Evolutionary conservation across 92 coral and sea anemone species (phyloP).

Genomic region (Epizoanthus rinbou): DNA sequence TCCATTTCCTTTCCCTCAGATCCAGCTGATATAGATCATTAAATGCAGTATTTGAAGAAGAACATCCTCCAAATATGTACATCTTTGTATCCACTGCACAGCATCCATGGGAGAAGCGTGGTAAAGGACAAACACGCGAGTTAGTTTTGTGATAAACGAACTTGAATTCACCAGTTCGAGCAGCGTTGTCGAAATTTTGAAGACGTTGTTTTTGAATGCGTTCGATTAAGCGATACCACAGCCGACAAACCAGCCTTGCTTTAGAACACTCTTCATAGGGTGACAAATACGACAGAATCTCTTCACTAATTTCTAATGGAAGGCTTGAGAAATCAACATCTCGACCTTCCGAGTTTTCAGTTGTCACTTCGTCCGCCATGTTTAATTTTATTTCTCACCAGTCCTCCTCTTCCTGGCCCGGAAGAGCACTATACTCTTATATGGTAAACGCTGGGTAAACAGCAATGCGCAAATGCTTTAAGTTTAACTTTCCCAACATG

Average conservation of each 20-base stretch:
- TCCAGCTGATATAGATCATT: constrained; percentile 84
- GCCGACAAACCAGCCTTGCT: constrained; percentile 85
- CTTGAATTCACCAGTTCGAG: constrained; percentile 68
- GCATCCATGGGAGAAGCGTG: constrained; percentile 91
- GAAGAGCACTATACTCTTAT: neutral
- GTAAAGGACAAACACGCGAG: constrained; percentile 72
- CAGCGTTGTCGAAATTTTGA: constrained; percentile 74
- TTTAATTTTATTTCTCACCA: constrained; percentile 17
- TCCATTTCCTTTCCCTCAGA: constrained; percentile 80
- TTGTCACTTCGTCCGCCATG: constrained; percentile 64
- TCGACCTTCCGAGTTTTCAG: neutral
- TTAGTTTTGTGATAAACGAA: constrained; percentile 58
- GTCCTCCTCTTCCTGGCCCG: neutral
- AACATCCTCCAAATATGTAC: constrained; percentile 95
- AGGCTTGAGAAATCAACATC: constrained; percentile 59
- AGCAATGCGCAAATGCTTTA: no score
- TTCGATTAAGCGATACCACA: constrained; percentile 80
- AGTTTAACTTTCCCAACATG: no score
- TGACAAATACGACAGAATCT: constrained; percentile 80
- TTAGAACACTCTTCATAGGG: constrained; percentile 74
- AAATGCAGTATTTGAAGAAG: constrained; percentile 93
- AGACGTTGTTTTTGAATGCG: constrained; percentile 71
- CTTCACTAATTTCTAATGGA: constrained; percentile 85
- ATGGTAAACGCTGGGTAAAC: no score
- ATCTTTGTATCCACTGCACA: constrained; percentile 77